A percentile compares a stretch with the other conserved stretches of the same genome.
Conservation (phyloP, 2,888 invertebrate species). For the Conchocele bisecta region DNA sequence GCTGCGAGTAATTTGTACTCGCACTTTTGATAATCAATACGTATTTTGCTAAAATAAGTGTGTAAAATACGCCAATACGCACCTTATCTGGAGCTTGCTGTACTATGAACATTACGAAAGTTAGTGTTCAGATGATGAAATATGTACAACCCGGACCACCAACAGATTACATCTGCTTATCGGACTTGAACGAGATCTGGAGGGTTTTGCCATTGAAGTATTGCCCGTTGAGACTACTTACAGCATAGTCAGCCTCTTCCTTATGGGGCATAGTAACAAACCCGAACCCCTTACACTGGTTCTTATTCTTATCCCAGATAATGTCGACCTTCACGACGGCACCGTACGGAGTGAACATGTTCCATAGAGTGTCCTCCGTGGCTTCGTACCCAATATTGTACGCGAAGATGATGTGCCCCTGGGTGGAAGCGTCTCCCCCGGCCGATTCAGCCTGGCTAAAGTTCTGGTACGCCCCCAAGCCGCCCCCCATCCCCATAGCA, state of each 20-base stretch:
- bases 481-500: constrained; percentile 14
- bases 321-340: constrained; percentile 82
- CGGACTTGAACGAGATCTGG: constrained; percentile 78
- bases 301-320: constrained; percentile 79
- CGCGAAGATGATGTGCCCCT: constrained; percentile 75
- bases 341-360: constrained; percentile 82
- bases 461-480: not conserved
- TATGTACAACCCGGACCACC: no score
- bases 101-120: no score
- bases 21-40: no score
- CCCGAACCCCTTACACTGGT: constrained; percentile 82
- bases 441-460: not conserved
- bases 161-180: constrained; percentile 32
- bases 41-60: no score
- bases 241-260: constrained; percentile 82
- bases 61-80: no score
- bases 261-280: constrained; percentile 83
- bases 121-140: no score
- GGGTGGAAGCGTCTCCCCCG: constrained; percentile 15
- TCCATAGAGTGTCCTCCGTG: constrained; percentile 80
- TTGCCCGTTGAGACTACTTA: constrained; percentile 81
- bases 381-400: constrained; percentile 83
- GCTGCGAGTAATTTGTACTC: no score
- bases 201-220: constrained; percentile 79
- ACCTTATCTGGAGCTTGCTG: no score